Evolutionary conservation across 2,888 invertebrate genomes (phyloP).

Genomic region (Willowsia nigromaculata): DNA sequence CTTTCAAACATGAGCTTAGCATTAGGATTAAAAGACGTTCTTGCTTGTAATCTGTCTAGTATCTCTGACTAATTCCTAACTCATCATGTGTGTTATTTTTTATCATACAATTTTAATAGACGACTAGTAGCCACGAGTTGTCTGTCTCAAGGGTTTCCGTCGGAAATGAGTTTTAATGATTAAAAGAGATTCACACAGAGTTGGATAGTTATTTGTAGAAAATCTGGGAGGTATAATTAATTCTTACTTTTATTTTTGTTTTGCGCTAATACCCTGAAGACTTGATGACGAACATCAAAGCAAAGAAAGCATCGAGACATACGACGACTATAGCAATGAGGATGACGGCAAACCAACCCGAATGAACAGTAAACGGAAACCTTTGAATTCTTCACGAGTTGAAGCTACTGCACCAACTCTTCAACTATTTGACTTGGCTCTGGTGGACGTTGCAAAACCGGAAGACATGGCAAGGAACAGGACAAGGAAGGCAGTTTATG

Average conservation of each 20-base stretch:
- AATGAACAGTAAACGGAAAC: conserved; percentile 58
- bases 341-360: conserved; percentile 63
- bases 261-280: conserved; percentile 26
- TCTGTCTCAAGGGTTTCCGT: conserved; percentile 45
- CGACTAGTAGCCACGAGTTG: background rate
- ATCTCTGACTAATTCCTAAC: too few relatives aligned
- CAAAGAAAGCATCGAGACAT: conserved; percentile 72
- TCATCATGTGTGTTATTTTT: too few relatives aligned
- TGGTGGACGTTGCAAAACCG: conserved; percentile 56
- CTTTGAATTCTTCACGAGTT: conserved; percentile 44
- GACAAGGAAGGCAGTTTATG: conserved; percentile 46
- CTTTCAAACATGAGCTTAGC: too few relatives aligned
- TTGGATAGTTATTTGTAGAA: background rate
- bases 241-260: background rate
- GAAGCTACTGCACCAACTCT: conserved; percentile 45
- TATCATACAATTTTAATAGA: too few relatives aligned
- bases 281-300: conserved; percentile 70
- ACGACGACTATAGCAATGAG: conserved; percentile 73
- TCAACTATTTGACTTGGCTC: conserved; percentile 65
- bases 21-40: too few relatives aligned
- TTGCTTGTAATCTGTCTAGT: too few relatives aligned
- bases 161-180: conserved; percentile 27
- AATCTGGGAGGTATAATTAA: background rate
- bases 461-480: conserved; percentile 24
- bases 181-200: background rate